Base-by-base conservation (phyloP, 2,888 invertebrate species). In the Volucella zonaria region DNA sequence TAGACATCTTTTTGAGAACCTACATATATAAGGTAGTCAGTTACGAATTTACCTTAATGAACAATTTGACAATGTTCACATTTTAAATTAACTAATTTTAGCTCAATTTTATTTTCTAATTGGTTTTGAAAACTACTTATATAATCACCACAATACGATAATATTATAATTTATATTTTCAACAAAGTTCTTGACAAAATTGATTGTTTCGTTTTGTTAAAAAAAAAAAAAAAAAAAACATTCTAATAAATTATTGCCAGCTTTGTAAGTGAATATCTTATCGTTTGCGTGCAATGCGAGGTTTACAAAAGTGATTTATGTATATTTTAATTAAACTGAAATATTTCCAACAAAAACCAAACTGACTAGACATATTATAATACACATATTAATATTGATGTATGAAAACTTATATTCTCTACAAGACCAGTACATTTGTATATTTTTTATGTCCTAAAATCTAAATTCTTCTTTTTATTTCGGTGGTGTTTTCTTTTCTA, bases 401-500 rank as follows among this genome's bases (percentile, higher is more conserved):
- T 31, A 40, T 23, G 49, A 2, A 10, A 40, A 59, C 59, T 38
- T 59, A 77, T 77, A 76, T 71, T 71, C 81, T 71, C 76, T 66
- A 45, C 10, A n/a, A 45, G 68, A 11, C 9, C 18, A 23, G 23
- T 61, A 54, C n/a, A 38, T 43, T 61, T 10, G 18, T 14, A 14
- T 47, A 51, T 45, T 68, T 59, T 56, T 56, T 61, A 15, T 67
- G 68, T 47, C 62, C 73, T 77, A 67, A 68, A 66, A 52, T 70
- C 54, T 76, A 81, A 73, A 38, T 67, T 73, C 73, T 76, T 77
- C 73, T 76, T 77, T 81, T 79, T 75, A 77, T 76, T 47, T 85
- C 85, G 85, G 85, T 85, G 85, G 85, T 85, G 81, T 81, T 79
- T 61, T 73, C 45, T 67, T 64, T 67, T 76, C 51, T 85, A 51